These are phyloP conservation scores for Spisula subtruncata DNA, from an alignment of 2,888 invertebrate genomes.

Conservation along the genomic window DNA sequence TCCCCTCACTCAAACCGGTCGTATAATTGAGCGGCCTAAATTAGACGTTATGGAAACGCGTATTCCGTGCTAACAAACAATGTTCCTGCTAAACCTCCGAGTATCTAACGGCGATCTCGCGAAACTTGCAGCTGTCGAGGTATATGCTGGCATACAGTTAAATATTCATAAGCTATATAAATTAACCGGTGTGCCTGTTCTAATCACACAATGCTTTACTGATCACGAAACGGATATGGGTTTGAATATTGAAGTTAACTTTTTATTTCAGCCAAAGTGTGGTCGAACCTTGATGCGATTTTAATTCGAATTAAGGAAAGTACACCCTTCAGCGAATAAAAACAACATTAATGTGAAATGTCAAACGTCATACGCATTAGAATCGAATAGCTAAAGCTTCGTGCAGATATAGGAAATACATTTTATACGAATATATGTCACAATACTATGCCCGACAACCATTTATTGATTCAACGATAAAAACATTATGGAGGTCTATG, in stretches of 20 bases:
- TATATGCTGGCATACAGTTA: constrained; percentile 1
- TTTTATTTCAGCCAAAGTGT: not conserved
- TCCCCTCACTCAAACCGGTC: constrained; percentile 12
- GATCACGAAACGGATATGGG: not conserved
- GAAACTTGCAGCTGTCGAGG: not conserved
- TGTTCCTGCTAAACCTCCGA: not conserved
- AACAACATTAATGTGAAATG: not conserved
- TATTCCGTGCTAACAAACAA: not conserved
- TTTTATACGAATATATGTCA: too few relatives aligned
- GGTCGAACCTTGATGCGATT: not conserved
- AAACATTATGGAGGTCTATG: too few relatives aligned
- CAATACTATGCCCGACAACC: too few relatives aligned
- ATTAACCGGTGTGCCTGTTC: constrained; percentile 3
- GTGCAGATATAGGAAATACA: too few relatives aligned
- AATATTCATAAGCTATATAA: not conserved
- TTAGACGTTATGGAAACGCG: constrained; percentile 6
- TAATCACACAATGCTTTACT: not conserved
- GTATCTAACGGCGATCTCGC: not conserved
- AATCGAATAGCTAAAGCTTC: too few relatives aligned
- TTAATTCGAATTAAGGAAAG: not conserved
- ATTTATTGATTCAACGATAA: too few relatives aligned
- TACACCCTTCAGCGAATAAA: not conserved
- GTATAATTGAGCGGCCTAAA: constrained; percentile 31
- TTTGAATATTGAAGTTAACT: not conserved
- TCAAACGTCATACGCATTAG: not conserved